Evolutionary conservation across 1,140 invertebrate species (phyloP).

Genomic region (Heterodera carotae): DNA sequence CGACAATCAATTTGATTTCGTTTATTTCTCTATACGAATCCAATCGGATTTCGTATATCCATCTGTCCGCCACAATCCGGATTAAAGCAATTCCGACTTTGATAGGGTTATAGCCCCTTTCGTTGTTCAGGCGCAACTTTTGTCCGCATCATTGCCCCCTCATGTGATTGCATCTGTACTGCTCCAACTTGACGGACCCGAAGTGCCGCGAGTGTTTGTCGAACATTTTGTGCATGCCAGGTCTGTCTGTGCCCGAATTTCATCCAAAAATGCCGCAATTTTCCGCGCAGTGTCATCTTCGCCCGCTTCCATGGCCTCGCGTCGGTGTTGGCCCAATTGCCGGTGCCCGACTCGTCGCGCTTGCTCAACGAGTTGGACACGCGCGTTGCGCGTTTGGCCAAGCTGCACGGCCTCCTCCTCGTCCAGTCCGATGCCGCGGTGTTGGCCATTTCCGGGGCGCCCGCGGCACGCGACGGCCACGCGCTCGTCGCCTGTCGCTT

Average conservation of each 20-base stretch:
- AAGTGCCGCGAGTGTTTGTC: slow-evolving; percentile 54
- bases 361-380: slow-evolving; percentile 59
- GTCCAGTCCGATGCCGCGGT: slow-evolving; percentile 53
- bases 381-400: slow-evolving; percentile 46
- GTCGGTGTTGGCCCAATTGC: slow-evolving; percentile 55
- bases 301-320: slow-evolving; percentile 57
- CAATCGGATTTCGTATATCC: too few species aligned
- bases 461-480: slow-evolving; percentile 34
- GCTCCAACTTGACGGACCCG: slow-evolving; percentile 45
- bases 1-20: too few species aligned
- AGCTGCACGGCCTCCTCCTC: slow-evolving; percentile 29
- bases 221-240: slow-evolving; percentile 55
- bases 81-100: background rate
- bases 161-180: slow-evolving; percentile 55
- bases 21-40: too few species aligned
- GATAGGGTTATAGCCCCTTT: background rate
- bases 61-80: background rate
- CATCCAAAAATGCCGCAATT: too few species aligned
- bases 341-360: slow-evolving; percentile 55
- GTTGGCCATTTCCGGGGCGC: slow-evolving; percentile 46
- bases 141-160: slow-evolving; percentile 50
- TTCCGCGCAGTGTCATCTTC: slow-evolving; percentile 52
- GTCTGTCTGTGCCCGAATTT: slow-evolving; percentile 25
- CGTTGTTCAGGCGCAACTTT: slow-evolving; percentile 53
- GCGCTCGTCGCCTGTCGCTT: slow-evolving; percentile 48